Base-by-base conservation (phyloP, 2,888 invertebrate species). In the Phrixothrix hirtus region DNA sequence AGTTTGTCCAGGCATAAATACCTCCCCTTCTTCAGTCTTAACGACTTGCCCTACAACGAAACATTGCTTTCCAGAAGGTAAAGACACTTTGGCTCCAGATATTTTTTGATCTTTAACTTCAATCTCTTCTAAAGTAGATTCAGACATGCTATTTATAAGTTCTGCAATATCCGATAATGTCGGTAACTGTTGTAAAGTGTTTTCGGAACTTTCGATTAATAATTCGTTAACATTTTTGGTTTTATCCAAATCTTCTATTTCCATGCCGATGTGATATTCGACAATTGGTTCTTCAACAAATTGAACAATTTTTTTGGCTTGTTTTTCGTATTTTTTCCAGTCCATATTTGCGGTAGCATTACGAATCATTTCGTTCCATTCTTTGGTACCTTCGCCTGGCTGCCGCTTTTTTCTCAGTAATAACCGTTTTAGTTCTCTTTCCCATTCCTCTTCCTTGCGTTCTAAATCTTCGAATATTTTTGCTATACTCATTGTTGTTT, bases 401-500 rank as follows among this genome's bases (percentile, higher is more conserved):
- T 74, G 72, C 38, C 72, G 71, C 55, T 70, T 75, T 44, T 73
- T 70, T 13, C 64, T 65, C 53, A 69, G 69, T 47, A 74, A 62
- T 12, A 72, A 73, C 55, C 68, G 69, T 50, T 69, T 72, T 36
- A 74, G 61, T 51, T 72, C 75, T 49, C 77, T 64, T 73, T 82
- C 75, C 81, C 82, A 75, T 68, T 86, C 83, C 65, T 87, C 87
- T 1, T 85, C 87, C 26, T 83, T 77, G 59, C 78, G 82, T 70
- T 88, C 88, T 72, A 88, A 89, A 42, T 85, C 87, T 75, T 89
- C 89, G 72, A 89, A 89, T 63, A 89, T 85, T 76, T 85, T 85
- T 37, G 82, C 84, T 13, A 88, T 69, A 36, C 84, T 82, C 61
- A 84, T 81, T n/a, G 83, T 80, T 45, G 83, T 77, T 68, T 85